Evolutionary conservation across 2,797 vertebrate genomes (phyloP).

Genomic region (Tragelaphus eurycerus): DNA sequence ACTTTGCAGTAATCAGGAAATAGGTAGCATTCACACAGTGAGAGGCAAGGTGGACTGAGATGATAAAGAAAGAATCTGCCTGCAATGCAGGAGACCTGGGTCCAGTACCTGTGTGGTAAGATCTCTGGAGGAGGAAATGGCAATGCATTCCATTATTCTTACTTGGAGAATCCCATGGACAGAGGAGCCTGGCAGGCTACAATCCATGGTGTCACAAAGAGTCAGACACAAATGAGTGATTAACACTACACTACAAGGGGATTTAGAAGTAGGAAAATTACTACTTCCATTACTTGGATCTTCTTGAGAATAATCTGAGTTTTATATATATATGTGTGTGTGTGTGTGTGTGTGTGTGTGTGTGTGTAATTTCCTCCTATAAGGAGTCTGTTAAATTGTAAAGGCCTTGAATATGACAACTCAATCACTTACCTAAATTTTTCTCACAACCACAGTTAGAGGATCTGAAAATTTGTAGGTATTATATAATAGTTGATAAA

Average conservation of each 20-base stretch:
- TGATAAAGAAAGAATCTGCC: not conserved
- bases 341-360: accelerated
- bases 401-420: not conserved
- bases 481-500: not conserved
- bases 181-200: not conserved
- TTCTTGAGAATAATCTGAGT: not conserved
- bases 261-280: not conserved
- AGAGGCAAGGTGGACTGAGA: not conserved
- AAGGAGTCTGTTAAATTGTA: not conserved
- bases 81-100: not conserved
- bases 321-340: too few species aligned
- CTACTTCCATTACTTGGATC: not conserved
- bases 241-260: not conserved
- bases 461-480: not conserved
- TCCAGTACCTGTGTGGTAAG: not conserved
- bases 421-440: not conserved
- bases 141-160: not conserved
- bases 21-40: not conserved
- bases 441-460: not conserved
- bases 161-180: not conserved
- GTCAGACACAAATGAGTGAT: not conserved
- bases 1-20: not conserved
- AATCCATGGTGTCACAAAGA: not conserved
- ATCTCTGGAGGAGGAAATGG: not conserved
- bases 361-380: not conserved